Base-by-base conservation (phyloP, 2,888 invertebrate species). In the Noctua janthina region DNA sequence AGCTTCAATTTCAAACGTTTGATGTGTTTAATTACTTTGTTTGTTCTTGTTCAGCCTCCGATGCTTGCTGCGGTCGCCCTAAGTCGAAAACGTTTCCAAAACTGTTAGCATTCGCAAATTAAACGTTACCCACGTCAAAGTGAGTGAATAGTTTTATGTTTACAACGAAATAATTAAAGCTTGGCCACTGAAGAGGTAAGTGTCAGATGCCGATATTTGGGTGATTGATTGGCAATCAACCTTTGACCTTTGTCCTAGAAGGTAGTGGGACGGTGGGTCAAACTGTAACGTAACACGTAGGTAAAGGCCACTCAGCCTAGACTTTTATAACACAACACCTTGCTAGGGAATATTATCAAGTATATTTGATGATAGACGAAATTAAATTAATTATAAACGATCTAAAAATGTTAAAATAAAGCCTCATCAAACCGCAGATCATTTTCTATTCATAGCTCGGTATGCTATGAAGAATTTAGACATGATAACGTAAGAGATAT, bases 1-100 rank as follows among this genome's bases (percentile, higher is more conserved):
- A 92, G 94, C 94, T 95, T 95, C 95, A 96, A 96, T 96, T 95
- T 95, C 93, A 92, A 91, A 91, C 95, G 96, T 96, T 97, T 96
- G 96, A 97, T 96, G 96, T 96, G 96, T 96, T 96, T 96, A 97
- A 97, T 96, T 96, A 96, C 96, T 96, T 96, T 96, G 96, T 96
- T 96, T 95, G 96, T 96, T 95, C 95, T 96, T 95, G 95, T 96
- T 95, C 84, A 91, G 91, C 90, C 87, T 92, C 90, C 93, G 92
- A 95, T 95, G 95, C 95, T 95, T 94, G 95, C 92, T 96, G 96
- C 94, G 96, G 96, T 96, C 92, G 91, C 89, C 93, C 94, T 93
- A 94, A 96, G 95, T 95, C 95, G 95, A 95, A 95, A 95, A 94
- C 91, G 95, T 90, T 94, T 93, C 94, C 93, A 93, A 95, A 96